These are phyloP conservation scores for Hyalella azteca DNA, from an alignment of 2,888 invertebrate species.

Conservation along the genomic window DNA sequence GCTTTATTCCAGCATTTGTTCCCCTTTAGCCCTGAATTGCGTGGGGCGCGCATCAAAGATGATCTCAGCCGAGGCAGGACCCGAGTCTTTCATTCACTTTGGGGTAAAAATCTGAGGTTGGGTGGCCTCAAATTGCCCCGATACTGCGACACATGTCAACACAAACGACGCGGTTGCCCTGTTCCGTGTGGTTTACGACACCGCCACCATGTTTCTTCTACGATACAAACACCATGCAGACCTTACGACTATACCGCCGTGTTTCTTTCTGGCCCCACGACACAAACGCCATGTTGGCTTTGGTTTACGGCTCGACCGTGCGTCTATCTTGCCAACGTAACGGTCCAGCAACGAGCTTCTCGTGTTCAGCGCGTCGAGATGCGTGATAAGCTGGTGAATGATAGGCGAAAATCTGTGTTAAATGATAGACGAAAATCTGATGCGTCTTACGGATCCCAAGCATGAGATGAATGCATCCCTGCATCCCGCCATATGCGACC, in stretches of 20 bases:
- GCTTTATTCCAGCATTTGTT: too few species aligned
- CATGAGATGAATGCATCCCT: too few species aligned
- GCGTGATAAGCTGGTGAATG: not conserved
- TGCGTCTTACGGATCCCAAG: too few species aligned
- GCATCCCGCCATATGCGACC: too few species aligned
- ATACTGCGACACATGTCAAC: slow-evolving; percentile 27
- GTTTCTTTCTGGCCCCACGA: too few species aligned
- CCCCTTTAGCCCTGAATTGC: too few species aligned
- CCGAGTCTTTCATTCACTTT: not conserved
- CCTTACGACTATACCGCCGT: too few species aligned
- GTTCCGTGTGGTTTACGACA: slow-evolving; percentile 18
- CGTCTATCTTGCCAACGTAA: not conserved
- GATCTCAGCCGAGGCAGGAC: slow-evolving; percentile 8
- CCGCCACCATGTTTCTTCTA: slow-evolving; percentile 9
- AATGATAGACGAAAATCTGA: too few species aligned
- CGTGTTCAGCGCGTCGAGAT: not conserved
- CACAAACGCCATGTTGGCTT: too few species aligned
- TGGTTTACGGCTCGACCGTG: not conserved
- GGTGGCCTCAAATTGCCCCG: not conserved
- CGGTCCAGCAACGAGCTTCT: not conserved
- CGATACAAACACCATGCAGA: too few species aligned
- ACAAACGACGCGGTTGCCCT: not conserved
- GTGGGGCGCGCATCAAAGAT: too few species aligned
- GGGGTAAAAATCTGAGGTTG: not conserved
- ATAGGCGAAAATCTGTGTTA: not conserved